Conservation (phyloP, 2,888 invertebrate species). For the Patella ulyssiponensis region DNA sequence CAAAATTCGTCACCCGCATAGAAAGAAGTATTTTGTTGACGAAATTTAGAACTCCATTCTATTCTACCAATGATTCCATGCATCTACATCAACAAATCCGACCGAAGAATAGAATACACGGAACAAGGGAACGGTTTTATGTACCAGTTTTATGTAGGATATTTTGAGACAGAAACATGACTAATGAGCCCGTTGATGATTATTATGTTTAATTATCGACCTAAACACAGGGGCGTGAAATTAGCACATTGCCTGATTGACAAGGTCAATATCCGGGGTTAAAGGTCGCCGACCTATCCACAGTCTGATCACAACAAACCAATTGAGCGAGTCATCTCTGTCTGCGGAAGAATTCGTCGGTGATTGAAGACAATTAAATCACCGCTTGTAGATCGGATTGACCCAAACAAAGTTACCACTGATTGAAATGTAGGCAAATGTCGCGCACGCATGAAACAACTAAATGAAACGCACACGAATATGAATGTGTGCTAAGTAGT, state of each 20-base stretch:
- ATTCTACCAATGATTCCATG: too few species aligned
- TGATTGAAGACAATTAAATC: background rate
- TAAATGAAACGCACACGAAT: too few species aligned
- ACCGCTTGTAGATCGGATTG: background rate
- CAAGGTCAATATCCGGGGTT: background rate
- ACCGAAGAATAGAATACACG: too few species aligned
- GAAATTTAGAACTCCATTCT: too few species aligned
- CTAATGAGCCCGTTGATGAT: background rate
- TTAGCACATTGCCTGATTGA: conserved; percentile 7
- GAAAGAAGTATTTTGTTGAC: too few species aligned
- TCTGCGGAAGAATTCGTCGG: background rate
- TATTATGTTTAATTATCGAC: background rate
- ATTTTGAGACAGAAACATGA: background rate
- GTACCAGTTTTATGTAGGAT: too few species aligned
- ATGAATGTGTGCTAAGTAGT: too few species aligned
- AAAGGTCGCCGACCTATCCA: background rate
- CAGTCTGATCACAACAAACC: background rate
- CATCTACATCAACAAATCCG: too few species aligned
- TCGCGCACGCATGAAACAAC: too few species aligned
- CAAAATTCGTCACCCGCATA: too few species aligned
- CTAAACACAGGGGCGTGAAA: conserved; percentile 4
- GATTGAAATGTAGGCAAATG: too few species aligned
- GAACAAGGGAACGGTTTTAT: too few species aligned
- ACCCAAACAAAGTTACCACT: background rate
- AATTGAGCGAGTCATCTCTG: conserved; percentile 7